Percentiles rank a stretch among this genome's conserved stretches.
Conservation (phyloP, 2,113 vertebrate species). For the Laticauda colubrina region DNA sequence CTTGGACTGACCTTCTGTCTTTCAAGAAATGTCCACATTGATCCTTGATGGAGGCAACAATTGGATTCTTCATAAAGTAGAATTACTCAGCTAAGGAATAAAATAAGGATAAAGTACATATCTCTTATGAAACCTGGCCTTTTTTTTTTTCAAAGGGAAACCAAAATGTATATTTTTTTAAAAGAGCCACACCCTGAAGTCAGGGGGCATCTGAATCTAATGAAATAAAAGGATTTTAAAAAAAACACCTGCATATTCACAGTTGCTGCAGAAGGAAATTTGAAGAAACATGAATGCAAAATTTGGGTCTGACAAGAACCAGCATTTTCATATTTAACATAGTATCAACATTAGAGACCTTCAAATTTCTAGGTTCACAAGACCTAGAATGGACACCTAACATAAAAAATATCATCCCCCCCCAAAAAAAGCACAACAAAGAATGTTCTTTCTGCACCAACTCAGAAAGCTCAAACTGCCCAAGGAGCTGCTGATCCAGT, state of each 20-base stretch:
- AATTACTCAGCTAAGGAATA: background rate
- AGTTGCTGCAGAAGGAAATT: background rate
- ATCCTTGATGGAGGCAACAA: background rate
- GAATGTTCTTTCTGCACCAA: too few relatives aligned
- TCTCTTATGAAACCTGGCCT: background rate
- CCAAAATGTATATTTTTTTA: too few relatives aligned
- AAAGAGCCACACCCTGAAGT: background rate
- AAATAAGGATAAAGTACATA: background rate
- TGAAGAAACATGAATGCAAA: background rate
- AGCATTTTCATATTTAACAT: background rate
- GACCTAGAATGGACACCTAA: too few relatives aligned
- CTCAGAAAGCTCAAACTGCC: too few relatives aligned
- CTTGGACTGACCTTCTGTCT: background rate
- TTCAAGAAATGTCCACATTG: background rate
- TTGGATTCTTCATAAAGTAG: background rate
- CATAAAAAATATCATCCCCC: too few relatives aligned
- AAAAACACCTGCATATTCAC: too few relatives aligned
- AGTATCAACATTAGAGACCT: too few relatives aligned
- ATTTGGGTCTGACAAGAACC: background rate
- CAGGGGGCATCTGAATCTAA: background rate
- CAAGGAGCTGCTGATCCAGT: too few relatives aligned
- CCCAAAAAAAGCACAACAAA: too few relatives aligned
- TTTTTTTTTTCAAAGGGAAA: background rate
- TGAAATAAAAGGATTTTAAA: background rate
- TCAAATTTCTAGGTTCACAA: too few relatives aligned